Evolutionary conservation across 53 echinoderm and acorn worm genomes (phyloP).

Genomic region (Antedon mediterranea): DNA sequence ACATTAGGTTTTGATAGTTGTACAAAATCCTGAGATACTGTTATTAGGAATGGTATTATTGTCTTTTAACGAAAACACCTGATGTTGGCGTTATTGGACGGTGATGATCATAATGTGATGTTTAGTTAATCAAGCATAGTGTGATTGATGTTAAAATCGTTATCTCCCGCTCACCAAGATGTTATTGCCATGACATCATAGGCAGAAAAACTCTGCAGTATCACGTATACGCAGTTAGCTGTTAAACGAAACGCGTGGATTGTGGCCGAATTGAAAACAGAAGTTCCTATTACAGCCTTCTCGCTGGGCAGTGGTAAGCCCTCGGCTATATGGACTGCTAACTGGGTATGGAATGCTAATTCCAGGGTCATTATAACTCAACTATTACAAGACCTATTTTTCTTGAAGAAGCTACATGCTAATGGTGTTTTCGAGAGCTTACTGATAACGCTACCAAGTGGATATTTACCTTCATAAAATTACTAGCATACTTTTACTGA

Average conservation of each 20-base stretch:
- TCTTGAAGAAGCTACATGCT: not conserved
- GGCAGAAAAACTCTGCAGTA: not conserved
- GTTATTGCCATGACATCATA: not conserved
- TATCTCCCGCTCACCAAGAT: not conserved
- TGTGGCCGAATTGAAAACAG: not conserved
- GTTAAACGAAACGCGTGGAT: not conserved
- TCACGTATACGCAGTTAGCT: not conserved
- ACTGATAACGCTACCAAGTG: not conserved
- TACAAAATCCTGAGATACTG: not conserved
- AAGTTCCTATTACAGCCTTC: not conserved
- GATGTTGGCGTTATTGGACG: not conserved
- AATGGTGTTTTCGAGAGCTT: not conserved
- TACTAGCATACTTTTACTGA: not conserved
- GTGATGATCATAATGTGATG: not conserved
- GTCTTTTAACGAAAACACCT: not conserved
- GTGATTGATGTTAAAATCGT: not conserved
- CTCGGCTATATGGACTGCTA: not conserved
- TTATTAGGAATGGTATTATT: no score
- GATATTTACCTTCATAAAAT: not conserved
- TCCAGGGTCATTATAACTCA: not conserved
- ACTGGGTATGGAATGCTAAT: not conserved
- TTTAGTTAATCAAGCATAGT: not conserved
- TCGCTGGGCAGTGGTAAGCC: not conserved
- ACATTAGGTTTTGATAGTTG: not conserved
- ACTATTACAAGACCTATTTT: not conserved